These are phyloP conservation scores for Nilaparvata lugens DNA, from an alignment of 1,140 invertebrate species.

Conservation along the genomic window DNA sequence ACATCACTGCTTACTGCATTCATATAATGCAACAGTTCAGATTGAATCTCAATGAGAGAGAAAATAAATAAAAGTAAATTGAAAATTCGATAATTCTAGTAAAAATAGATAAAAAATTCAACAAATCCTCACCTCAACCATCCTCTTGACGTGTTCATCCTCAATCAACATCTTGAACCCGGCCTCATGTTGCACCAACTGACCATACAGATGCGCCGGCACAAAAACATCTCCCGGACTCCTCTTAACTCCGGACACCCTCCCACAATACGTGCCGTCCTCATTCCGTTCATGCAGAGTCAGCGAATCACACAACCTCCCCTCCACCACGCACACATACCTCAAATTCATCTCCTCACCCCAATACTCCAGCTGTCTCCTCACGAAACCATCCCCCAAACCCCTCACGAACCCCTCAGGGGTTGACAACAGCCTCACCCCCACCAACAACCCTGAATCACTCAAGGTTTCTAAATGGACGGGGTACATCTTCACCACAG, in stretches of 20 bases:
- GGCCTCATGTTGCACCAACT: constrained; percentile 66
- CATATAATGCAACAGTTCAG: too few relatives aligned
- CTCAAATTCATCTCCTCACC: constrained; percentile 44
- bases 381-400: constrained; percentile 55
- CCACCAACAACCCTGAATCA: constrained; percentile 71
- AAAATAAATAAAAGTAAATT: too few relatives aligned
- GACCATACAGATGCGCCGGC: constrained; percentile 80
- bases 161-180: constrained; percentile 38
- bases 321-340: constrained; percentile 84
- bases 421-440: constrained; percentile 72
- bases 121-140: constrained; percentile 35
- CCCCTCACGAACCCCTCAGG: constrained; percentile 58
- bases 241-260: constrained; percentile 38
- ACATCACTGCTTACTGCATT: too few relatives aligned
- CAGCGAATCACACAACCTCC: constrained; percentile 69
- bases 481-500: constrained; percentile 52
- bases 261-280: constrained; percentile 63
- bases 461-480: constrained; percentile 68
- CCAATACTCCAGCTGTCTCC: constrained; percentile 69
- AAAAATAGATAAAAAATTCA: background rate
- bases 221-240: constrained; percentile 52
- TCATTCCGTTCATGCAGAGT: constrained; percentile 74
- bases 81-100: too few relatives aligned
- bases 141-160: constrained; percentile 35
- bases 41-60: too few relatives aligned